Evolutionary conservation across 2,797 vertebrate species (phyloP).

Genomic region (Protonibea diacanthus): DNA sequence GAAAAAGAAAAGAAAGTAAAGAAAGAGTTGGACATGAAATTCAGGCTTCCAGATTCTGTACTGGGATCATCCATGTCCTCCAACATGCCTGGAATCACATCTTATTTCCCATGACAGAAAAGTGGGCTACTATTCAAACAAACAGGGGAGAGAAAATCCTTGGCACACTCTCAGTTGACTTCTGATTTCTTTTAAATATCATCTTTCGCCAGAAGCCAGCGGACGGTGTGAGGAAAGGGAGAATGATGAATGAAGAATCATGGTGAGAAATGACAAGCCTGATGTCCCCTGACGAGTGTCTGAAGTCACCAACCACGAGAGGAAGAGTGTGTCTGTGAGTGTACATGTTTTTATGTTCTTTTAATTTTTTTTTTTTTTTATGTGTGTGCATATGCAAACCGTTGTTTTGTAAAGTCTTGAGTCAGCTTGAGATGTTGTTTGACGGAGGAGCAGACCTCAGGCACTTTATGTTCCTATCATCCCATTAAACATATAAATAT

Average conservation of each 20-base stretch:
- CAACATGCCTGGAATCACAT: constrained; percentile 59
- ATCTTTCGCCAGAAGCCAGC: constrained; percentile 51
- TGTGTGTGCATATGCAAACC: constrained; percentile 3
- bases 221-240: constrained; percentile 38
- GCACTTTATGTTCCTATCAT: constrained; percentile 49
- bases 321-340: not conserved
- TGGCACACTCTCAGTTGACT: constrained; percentile 49
- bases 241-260: constrained; percentile 56
- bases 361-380: not conserved
- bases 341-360: too few species aligned
- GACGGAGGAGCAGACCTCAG: constrained; percentile 40
- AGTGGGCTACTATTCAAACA: constrained; percentile 60
- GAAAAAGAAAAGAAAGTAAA: constrained; percentile 39
- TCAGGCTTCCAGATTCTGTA: constrained; percentile 39
- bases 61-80: constrained; percentile 49
- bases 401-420: constrained; percentile 24
- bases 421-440: constrained; percentile 32
- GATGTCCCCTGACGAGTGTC: constrained; percentile 48
- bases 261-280: constrained; percentile 56
- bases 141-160: constrained; percentile 53
- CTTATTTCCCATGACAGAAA: constrained; percentile 62
- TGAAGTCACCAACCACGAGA: constrained; percentile 46
- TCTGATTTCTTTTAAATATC: constrained; percentile 59
- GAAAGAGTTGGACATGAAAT: constrained; percentile 28
- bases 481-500: constrained; percentile 54